Base-by-base conservation (phyloP, 2,888 invertebrate genomes). In the Pelosia muscerda region DNA sequence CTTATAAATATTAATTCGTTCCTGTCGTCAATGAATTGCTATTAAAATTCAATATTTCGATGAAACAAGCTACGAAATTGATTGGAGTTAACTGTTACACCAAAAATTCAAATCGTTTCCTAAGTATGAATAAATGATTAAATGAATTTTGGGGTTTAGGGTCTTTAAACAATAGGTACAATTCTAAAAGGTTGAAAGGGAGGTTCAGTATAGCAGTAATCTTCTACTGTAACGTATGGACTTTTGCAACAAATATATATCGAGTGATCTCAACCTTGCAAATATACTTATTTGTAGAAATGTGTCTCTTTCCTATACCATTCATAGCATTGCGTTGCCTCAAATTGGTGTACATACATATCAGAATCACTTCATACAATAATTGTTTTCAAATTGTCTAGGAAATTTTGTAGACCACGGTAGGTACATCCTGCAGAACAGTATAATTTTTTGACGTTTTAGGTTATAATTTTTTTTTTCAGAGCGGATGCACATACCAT, bases 1-100 rank as follows among this genome's bases (percentile, higher is more conserved):
- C 4, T 59, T 59, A 59, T 23, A 59, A 38, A 59, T 59, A 59
- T 59, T 59, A 59, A 59, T 59, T 22, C 31, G 2, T 23, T 9
- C 9, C 15, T 10, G 23, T 34, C 23, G 9, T 22, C 34, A 23
- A 59, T 28, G 34, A 59, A 59, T 34, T 59, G 13, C 11, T 23
- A 23, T 23, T 59, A 15, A 57, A 34, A 23, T 59, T 8, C 59
- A 59, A 59, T 38, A 59, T 38, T 59, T n/a, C 23, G 23, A 23
- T 59, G 23, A 59, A 22, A 59, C 23, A 34, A 15, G 31, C 31
- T 8, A 1, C 31, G 8, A 58, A 58, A 58, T 31, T 58, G 49
- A 49, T 49, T 49, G 49, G 49, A 19, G 49, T 49, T 49, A n/a
- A n/a, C n/a, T 49, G n/a, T 49, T 9, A 49, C n/a, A 49, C 49